Evolutionary conservation across 2,797 vertebrate species (phyloP).

Genomic region (Peromyscus melanophrys): DNA sequence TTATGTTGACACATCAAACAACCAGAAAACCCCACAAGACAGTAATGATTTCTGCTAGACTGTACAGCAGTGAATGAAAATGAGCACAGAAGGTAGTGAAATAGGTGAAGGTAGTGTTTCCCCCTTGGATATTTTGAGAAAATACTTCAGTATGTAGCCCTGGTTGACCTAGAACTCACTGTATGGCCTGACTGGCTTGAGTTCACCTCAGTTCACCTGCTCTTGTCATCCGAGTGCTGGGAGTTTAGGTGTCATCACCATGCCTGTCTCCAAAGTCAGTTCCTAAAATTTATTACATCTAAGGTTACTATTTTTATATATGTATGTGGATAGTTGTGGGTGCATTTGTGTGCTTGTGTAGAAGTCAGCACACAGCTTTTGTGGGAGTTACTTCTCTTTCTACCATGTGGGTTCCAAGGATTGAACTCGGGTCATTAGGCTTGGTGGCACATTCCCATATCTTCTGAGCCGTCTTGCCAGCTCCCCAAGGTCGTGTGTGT

Average conservation of each 20-base stretch:
- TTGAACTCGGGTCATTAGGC: background rate
- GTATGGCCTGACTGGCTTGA: too few relatives aligned
- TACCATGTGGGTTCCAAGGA: background rate
- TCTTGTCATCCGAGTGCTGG: background rate
- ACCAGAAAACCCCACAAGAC: background rate
- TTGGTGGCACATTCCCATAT: background rate
- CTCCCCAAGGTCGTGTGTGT: background rate
- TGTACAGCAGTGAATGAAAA: background rate
- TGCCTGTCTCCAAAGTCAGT: background rate
- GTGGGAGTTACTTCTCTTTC: background rate
- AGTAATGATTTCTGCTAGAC: constrained; percentile 22
- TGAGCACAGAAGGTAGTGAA: background rate
- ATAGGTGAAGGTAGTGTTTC: background rate
- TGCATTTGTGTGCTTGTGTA: background rate
- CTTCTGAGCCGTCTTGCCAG: background rate
- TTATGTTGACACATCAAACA: background rate
- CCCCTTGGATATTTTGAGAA: background rate
- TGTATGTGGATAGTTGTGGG: background rate
- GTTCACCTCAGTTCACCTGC: background rate
- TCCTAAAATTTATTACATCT: background rate
- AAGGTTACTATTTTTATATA: background rate
- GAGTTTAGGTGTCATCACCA: background rate
- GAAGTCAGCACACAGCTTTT: background rate
- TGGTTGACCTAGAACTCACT: background rate
- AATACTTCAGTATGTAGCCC: background rate